Evolutionary conservation across 2,797 vertebrate genomes (phyloP).

Genomic region (Sternotherus odoratus): DNA sequence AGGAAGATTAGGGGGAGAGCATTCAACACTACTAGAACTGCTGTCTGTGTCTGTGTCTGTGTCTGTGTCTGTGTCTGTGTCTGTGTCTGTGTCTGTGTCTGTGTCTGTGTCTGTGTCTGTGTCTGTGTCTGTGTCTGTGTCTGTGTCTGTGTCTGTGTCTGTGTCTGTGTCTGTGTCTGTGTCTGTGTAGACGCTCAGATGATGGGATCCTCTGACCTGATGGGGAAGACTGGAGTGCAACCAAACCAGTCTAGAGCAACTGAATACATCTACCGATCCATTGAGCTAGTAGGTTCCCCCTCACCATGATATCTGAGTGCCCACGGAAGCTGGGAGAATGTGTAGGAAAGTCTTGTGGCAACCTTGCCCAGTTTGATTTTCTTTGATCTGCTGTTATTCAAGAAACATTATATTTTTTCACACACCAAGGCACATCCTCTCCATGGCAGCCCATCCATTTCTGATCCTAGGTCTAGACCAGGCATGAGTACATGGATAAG

Average conservation of each 20-base stretch:
- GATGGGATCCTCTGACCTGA: background rate
- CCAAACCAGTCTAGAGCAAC: no score
- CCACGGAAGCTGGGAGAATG: background rate
- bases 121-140: fast-evolving
- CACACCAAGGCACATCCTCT: fast-evolving
- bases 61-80: no score
- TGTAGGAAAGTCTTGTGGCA: background rate
- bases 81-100: fast-evolving
- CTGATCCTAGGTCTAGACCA: fast-evolving
- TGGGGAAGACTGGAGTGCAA: no score
- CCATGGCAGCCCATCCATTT: fast-evolving
- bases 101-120: fast-evolving
- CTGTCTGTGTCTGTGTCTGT: fast-evolving
- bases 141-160: fast-evolving
- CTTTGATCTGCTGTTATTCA: no score
- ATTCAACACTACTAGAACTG: background rate
- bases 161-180: fast-evolving
- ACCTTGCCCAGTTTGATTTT: background rate
- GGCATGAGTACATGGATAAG: fast-evolving
- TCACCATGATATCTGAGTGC: background rate
- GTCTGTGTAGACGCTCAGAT: fast-evolving
- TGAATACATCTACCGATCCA: background rate
- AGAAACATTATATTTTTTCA: background rate
- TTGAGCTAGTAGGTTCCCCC: background rate
- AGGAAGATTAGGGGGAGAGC: background rate